Evolutionary conservation across 35 echinoderm and acorn worm species (phyloP).

Genomic region (Lytechinus pictus): DNA sequence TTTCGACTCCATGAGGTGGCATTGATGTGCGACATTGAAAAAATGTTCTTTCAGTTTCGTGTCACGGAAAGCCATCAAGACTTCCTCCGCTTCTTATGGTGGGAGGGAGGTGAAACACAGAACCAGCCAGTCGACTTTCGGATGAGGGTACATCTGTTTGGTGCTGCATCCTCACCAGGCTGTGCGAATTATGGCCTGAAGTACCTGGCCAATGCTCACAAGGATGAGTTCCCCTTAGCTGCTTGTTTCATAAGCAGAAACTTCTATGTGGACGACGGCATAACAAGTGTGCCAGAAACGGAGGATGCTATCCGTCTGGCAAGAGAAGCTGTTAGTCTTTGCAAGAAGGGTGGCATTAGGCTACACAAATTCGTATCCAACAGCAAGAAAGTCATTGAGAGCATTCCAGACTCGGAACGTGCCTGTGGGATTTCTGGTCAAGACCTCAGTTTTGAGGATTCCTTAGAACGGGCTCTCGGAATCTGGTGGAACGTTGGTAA

Average conservation of each 20-base stretch:
- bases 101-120: conserved; percentile 36
- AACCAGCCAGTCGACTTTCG: conserved; percentile 57
- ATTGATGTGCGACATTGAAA: conserved; percentile 57
- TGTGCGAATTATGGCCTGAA: conserved; percentile 83
- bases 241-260: conserved; percentile 39
- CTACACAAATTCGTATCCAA: conserved; percentile 74
- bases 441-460: conserved; percentile 45
- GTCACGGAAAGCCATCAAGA: conserved; percentile 58
- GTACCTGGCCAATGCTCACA: conserved; percentile 49
- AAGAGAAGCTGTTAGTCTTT: conserved; percentile 35
- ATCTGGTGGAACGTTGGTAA: not conserved
- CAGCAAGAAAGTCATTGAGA: conserved; percentile 36
- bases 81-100: conserved; percentile 71
- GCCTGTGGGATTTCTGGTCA: conserved; percentile 32
- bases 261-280: conserved; percentile 73
- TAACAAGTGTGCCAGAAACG: conserved; percentile 43
- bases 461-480: conserved; percentile 54
- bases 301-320: conserved; percentile 53
- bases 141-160: conserved; percentile 72
- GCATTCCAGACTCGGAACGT: conserved; percentile 53
- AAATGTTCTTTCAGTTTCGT: conserved; percentile 49
- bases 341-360: conserved; percentile 42
- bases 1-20: conserved; percentile 71
- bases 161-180: conserved; percentile 73
- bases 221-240: conserved; percentile 47